Evolutionary conservation across 2,888 invertebrate species (phyloP), one percentile per base, ranked within the genome.

Genomic region (Cryptocephalus primarius): DNA sequence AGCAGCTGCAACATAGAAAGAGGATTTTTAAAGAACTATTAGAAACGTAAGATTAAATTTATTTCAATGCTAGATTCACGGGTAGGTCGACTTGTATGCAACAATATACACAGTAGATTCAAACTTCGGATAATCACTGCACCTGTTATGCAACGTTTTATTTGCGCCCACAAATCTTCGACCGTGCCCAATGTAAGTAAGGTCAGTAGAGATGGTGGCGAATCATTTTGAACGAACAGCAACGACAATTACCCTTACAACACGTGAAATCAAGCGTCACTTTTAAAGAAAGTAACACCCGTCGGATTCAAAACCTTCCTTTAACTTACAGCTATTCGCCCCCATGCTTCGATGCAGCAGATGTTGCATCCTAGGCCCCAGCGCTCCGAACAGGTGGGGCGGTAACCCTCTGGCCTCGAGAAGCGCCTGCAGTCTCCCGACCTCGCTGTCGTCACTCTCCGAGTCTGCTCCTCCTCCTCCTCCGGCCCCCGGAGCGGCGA

Each of bases 291-390:
- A n/a, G n/a, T n/a, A n/a, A n/a, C n/a, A n/a, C n/a, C n/a, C n/a
- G n/a, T n/a, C n/a, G n/a, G n/a, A n/a, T n/a, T n/a, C n/a, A n/a
- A n/a, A n/a, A n/a, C n/a, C n/a, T n/a, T n/a, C n/a, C n/a, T n/a
- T n/a, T n/a, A 12, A 68, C 71, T 71, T 73, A 81, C 80, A 79
- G 60, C 85, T 85, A 64, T 83, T 83, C 45, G 88, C 88, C 42
- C 92, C 92, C 79, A 95, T 94, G 55, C 91, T 93, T 57, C 95
- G 79, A 67, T 96, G 94, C 52, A 96, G 74, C 48, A 96, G 75
- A 66, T 95, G 94, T 66, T 96, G 95, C 93, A 97, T 92, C 44
- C 96, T 79, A 42, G 96, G 93, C 1, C 92, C 96, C 45, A 97
- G 77, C 1, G 95, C 93, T 33, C 95, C 94, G 61, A 97, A 91